phyloP scores from a whole-genome alignment of 2,113 vertebrate species.

The Sciurus niger region DNA sequence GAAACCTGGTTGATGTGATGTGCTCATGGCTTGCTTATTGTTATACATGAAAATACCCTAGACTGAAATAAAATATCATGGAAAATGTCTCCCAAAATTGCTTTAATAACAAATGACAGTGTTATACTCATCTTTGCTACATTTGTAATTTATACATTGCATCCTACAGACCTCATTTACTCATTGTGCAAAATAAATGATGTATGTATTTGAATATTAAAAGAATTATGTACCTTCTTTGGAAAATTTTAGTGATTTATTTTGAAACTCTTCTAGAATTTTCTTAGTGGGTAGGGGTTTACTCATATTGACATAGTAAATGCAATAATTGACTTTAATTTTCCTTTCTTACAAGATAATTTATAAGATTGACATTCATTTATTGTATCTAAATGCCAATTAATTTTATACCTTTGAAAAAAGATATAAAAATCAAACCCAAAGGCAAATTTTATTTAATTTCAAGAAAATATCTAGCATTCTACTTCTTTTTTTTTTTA shows the following conservation, averaged over 20 bases:
- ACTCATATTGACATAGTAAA: background rate
- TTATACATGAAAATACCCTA: background rate
- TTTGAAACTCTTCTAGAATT: background rate
- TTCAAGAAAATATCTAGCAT: background rate
- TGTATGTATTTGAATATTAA: constrained; percentile 23
- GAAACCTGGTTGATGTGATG: background rate
- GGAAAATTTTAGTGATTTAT: background rate
- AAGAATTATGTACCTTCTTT: background rate
- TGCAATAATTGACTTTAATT: background rate
- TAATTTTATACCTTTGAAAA: constrained; percentile 52
- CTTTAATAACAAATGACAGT: background rate
- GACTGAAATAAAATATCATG: constrained; percentile 22
- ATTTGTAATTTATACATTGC: background rate
- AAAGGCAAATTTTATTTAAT: constrained; percentile 18
- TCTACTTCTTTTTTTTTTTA: background rate
- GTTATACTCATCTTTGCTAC: background rate
- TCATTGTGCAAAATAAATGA: background rate
- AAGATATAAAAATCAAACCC: constrained; percentile 12
- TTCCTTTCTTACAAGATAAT: background rate
- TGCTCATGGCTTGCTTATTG: background rate
- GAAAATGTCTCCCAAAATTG: background rate
- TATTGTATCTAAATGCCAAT: background rate
- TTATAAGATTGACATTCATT: background rate
- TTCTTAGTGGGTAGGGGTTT: background rate
- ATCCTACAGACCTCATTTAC: background rate